phyloP scores from a whole-genome alignment of 2,113 vertebrate species.

The Mastomys natalensis region DNA sequence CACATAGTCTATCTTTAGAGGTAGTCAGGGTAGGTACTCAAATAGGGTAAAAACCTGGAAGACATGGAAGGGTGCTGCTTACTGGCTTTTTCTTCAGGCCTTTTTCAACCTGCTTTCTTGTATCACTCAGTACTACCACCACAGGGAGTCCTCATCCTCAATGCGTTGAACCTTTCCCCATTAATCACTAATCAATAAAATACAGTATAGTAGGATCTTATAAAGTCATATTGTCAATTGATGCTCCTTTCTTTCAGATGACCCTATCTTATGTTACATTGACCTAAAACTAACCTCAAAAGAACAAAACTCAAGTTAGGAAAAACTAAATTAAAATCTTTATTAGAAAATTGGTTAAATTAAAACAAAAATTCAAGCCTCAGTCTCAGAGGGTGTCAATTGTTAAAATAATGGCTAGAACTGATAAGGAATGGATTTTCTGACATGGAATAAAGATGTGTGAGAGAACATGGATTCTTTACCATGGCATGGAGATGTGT shows the following conservation, averaged over 20 bases:
- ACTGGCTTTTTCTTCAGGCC: background rate
- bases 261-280: background rate
- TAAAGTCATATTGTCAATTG: background rate
- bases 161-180: background rate
- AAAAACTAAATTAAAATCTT: background rate
- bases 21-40: background rate
- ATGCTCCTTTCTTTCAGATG: background rate
- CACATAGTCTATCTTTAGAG: background rate
- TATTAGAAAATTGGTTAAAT: background rate
- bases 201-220: background rate
- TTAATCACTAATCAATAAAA: background rate
- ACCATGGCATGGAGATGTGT: background rate
- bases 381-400: background rate
- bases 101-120: background rate
- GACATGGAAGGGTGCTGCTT: background rate
- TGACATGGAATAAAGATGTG: background rate
- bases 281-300: background rate
- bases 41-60: background rate
- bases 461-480: background rate
- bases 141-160: background rate
- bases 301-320: background rate
- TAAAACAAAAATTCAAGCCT: background rate
- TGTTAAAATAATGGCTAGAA: background rate
- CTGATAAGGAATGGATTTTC: background rate
- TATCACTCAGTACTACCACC: background rate